Percentiles rank a stretch among this genome's conserved stretches.
Conservation (phyloP, 1,140 invertebrate genomes). For the Drosophila paulistorum region DNA sequence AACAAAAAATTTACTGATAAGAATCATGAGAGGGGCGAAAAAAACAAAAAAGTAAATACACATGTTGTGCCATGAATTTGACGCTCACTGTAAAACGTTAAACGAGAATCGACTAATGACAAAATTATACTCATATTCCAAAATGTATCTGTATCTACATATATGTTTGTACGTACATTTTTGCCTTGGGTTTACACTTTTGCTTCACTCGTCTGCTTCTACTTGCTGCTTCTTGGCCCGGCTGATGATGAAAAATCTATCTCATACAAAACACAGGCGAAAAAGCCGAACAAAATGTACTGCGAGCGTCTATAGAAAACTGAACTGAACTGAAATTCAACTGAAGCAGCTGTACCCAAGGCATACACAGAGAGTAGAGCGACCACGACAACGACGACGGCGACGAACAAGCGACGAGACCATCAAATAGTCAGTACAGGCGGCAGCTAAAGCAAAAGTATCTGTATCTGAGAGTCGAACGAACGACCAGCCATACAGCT, state of each 20-base stretch:
- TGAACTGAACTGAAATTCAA: constrained; percentile 79
- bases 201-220: constrained; percentile 35
- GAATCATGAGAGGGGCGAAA: not conserved
- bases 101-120: constrained; percentile 54
- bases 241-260: constrained; percentile 45
- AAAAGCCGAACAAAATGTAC: constrained; percentile 65
- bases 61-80: constrained; percentile 48
- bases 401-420: constrained; percentile 74
- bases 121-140: constrained; percentile 65
- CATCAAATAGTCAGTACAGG: constrained; percentile 67
- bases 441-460: constrained; percentile 58
- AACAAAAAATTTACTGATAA: constrained; percentile 1
- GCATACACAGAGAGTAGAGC: constrained; percentile 37
- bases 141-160: constrained; percentile 38
- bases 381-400: constrained; percentile 21
- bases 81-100: constrained; percentile 60
- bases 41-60: not conserved
- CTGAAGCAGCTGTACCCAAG: constrained; percentile 80
- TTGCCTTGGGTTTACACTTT: constrained; percentile 43
- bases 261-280: constrained; percentile 39
- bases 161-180: constrained; percentile 61
- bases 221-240: constrained; percentile 25
- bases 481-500: constrained; percentile 39
- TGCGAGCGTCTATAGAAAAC: constrained; percentile 75
- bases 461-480: constrained; percentile 63